Percentiles rank a stretch among this genome's conserved stretches.
phyloP scores from a whole-genome alignment of 2,888 invertebrate genomes.

The Caenorhabditis angaria region DNA sequence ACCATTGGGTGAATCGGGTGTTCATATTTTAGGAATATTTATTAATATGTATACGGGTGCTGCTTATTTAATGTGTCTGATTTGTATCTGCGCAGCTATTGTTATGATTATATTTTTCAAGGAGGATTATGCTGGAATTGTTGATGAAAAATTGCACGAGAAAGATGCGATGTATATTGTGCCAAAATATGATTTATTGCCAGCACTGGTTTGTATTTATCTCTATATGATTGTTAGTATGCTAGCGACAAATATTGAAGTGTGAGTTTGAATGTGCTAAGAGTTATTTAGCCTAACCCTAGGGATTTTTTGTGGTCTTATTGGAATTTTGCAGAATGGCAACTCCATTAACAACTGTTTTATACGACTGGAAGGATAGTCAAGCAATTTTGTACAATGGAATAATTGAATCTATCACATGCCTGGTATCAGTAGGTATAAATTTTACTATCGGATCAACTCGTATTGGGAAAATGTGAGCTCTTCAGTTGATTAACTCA shows the following conservation, averaged over 20 bases:
- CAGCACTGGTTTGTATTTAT: constrained; percentile 54
- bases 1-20: constrained; percentile 44
- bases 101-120: constrained; percentile 48
- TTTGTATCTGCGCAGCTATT: constrained; percentile 35
- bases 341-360: constrained; percentile 49
- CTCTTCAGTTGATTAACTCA: background rate
- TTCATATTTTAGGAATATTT: constrained; percentile 22
- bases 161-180: constrained; percentile 26
- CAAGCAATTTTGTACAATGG: constrained; percentile 55
- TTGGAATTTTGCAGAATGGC: constrained; percentile 52
- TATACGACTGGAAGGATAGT: constrained; percentile 54
- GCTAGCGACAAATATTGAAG: constrained; percentile 57
- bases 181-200: constrained; percentile 50
- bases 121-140: constrained; percentile 54
- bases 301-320: too few relatives aligned
- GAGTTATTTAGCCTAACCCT: too few relatives aligned
- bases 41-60: constrained; percentile 53
- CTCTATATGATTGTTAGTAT: constrained; percentile 53
- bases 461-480: constrained; percentile 49
- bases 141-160: constrained; percentile 38
- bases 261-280: constrained; percentile 32
- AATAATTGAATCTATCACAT: constrained; percentile 46
- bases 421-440: constrained; percentile 48
- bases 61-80: constrained; percentile 49
- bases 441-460: constrained; percentile 50